Evolutionary conservation across 64 coral and sea anemone species (phyloP).

Genomic region (Pocillopora damicornis): DNA sequence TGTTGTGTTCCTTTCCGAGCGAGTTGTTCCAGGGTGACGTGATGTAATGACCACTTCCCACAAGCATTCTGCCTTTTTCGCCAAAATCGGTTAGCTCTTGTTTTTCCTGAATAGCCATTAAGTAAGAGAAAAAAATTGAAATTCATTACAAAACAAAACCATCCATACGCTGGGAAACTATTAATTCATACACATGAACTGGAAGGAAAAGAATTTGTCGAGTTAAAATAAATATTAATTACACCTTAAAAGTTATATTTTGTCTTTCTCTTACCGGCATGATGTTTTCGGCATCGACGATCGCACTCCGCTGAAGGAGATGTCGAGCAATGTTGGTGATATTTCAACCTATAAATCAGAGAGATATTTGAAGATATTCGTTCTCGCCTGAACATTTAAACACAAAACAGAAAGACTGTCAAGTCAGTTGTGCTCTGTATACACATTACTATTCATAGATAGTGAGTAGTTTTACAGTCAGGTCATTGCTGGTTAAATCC

Average conservation of each 20-base stretch:
- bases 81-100: constrained; percentile 49
- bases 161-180: not conserved
- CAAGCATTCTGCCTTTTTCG: constrained; percentile 13
- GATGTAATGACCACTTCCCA: constrained; percentile 10
- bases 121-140: constrained; percentile 15
- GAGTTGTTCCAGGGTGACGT: constrained; percentile 54
- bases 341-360: constrained; percentile 73
- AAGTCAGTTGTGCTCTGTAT: constrained; percentile 8
- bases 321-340: constrained; percentile 77
- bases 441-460: constrained; percentile 14
- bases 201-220: constrained; percentile 3
- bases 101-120: constrained; percentile 38
- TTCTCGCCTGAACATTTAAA: not conserved
- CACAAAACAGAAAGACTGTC: not conserved
- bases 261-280: constrained; percentile 59
- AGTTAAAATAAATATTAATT: constrained; percentile 73
- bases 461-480: not conserved
- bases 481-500: not conserved
- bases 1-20: constrained; percentile 26
- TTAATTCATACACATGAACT: not conserved
- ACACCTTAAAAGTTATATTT: constrained; percentile 68
- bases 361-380: not conserved
- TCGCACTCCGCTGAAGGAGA: constrained; percentile 39
- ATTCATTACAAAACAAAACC: not conserved
- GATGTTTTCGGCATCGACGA: constrained; percentile 29